A percentile compares a stretch with the other conserved stretches of the same genome.
Conservation (phyloP, 2,888 invertebrate genomes). For the Fragum sueziense region DNA sequence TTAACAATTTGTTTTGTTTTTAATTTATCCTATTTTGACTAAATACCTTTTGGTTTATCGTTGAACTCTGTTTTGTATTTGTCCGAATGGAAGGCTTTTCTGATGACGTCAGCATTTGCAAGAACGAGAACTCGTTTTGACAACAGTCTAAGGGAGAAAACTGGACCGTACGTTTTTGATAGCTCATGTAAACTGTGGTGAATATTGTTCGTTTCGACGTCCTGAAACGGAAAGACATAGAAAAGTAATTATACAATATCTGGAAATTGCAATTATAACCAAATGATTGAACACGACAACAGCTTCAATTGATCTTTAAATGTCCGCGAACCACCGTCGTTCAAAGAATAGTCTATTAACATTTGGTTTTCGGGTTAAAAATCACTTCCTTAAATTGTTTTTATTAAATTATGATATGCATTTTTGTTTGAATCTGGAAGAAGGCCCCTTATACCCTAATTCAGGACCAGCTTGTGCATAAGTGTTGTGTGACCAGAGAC, state of each 20-base stretch:
- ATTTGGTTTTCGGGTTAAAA: not conserved
- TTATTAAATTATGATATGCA: not conserved
- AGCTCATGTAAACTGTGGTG: conserved; percentile 48
- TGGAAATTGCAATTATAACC: not conserved
- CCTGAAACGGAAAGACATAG: conserved; percentile 19
- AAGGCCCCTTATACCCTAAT: no score
- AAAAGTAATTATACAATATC: not conserved
- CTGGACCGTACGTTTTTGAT: conserved; percentile 38
- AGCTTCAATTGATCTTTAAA: not conserved
- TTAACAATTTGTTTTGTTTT: no score
- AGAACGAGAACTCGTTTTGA: conserved; percentile 40
- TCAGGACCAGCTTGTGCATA: no score
- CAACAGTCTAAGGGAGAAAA: conserved; percentile 36
- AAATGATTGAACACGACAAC: not conserved
- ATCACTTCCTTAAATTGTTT: not conserved
- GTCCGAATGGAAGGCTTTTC: conserved; percentile 42
- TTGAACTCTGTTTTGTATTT: conserved; percentile 38
- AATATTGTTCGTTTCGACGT: conserved; percentile 42
- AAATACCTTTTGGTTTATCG: conserved; percentile 52
- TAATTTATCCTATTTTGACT: not conserved
- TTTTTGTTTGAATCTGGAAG: no score
- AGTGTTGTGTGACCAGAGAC: no score
- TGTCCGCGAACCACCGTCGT: not conserved
- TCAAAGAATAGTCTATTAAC: not conserved
- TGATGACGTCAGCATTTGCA: conserved; percentile 36